A percentile compares a stretch with the other conserved stretches of the same genome.
These are phyloP conservation scores for Drosophila santomea DNA, from an alignment of 1,140 invertebrate genomes.

Conservation along the genomic window DNA sequence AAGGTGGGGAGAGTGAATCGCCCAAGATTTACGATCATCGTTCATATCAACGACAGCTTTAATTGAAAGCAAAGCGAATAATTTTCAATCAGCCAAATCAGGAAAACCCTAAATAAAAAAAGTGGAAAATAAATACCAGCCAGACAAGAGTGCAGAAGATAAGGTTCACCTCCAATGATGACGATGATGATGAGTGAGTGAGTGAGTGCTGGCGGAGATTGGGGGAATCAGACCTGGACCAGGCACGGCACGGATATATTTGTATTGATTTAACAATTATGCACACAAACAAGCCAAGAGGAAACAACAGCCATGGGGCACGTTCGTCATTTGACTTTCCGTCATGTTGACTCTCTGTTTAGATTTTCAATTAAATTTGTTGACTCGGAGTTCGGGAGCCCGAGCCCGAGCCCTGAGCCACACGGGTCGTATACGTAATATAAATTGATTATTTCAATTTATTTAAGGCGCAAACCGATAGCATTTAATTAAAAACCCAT, in stretches of 20 bases:
- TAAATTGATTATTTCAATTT: slow-evolving; percentile 83
- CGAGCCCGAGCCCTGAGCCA: background rate
- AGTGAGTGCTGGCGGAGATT: background rate
- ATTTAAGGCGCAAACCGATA: slow-evolving; percentile 80
- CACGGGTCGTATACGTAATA: slow-evolving; percentile 71
- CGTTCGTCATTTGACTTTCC: slow-evolving; percentile 56
- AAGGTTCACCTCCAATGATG: slow-evolving; percentile 43
- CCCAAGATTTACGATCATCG: slow-evolving; percentile 67
- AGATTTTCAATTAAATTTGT: slow-evolving; percentile 84
- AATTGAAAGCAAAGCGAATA: slow-evolving; percentile 78
- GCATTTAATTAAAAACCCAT: slow-evolving; percentile 83
- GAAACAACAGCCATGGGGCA: slow-evolving; percentile 40
- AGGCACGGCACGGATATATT: slow-evolving; percentile 68
- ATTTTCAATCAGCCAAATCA: slow-evolving; percentile 73
- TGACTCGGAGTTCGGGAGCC: slow-evolving; percentile 55
- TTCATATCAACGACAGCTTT: slow-evolving; percentile 71
- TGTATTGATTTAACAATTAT: slow-evolving; percentile 85
- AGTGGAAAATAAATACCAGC: slow-evolving; percentile 2
- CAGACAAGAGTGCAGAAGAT: slow-evolving; percentile 14
- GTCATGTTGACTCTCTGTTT: slow-evolving; percentile 79
- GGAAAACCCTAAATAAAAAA: slow-evolving; percentile 34
- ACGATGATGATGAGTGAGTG: background rate
- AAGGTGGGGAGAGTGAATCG: slow-evolving; percentile 36
- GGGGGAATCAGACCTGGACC: slow-evolving; percentile 20
- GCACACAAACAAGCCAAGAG: slow-evolving; percentile 71